These are phyloP conservation scores for Drosophila navojoa DNA, from an alignment of 1,140 invertebrate species.

Conservation along the genomic window DNA sequence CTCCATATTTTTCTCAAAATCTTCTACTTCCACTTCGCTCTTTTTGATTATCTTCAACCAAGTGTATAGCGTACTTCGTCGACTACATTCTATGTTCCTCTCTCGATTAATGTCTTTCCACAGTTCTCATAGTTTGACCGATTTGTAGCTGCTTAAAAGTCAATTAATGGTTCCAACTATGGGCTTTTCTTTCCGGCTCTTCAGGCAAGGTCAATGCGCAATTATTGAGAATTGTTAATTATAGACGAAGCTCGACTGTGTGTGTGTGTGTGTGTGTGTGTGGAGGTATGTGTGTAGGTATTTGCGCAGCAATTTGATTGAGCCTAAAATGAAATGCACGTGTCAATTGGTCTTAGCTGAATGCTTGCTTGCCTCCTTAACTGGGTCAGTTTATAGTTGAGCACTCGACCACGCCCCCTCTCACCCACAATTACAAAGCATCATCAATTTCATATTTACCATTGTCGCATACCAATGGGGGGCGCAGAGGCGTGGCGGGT, in stretches of 20 bases:
- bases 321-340: slow-evolving; percentile 29
- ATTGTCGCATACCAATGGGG: slow-evolving; percentile 44
- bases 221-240: slow-evolving; percentile 49
- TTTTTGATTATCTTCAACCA: too few species aligned
- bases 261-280: not conserved
- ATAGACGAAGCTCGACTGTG: slow-evolving; percentile 7
- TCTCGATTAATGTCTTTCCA: slow-evolving; percentile 4
- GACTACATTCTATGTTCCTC: not conserved
- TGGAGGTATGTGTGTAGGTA: not conserved
- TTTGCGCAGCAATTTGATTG: slow-evolving; percentile 27
- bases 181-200: slow-evolving; percentile 55
- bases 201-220: slow-evolving; percentile 54
- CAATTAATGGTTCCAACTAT: slow-evolving; percentile 60
- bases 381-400: slow-evolving; percentile 39
- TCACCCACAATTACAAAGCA: slow-evolving; percentile 36
- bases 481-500: not conserved
- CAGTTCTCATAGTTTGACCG: slow-evolving; percentile 27
- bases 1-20: too few species aligned
- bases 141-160: slow-evolving; percentile 64
- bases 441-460: slow-evolving; percentile 46
- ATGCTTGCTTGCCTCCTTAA: slow-evolving; percentile 9
- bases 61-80: too few species aligned
- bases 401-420: slow-evolving; percentile 29
- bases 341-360: slow-evolving; percentile 22
- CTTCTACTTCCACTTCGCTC: too few species aligned